Percentiles rank a stretch among this genome's conserved stretches.
Conservation (phyloP, 2,113 vertebrate species). For the Muntiacus reevesi region DNA sequence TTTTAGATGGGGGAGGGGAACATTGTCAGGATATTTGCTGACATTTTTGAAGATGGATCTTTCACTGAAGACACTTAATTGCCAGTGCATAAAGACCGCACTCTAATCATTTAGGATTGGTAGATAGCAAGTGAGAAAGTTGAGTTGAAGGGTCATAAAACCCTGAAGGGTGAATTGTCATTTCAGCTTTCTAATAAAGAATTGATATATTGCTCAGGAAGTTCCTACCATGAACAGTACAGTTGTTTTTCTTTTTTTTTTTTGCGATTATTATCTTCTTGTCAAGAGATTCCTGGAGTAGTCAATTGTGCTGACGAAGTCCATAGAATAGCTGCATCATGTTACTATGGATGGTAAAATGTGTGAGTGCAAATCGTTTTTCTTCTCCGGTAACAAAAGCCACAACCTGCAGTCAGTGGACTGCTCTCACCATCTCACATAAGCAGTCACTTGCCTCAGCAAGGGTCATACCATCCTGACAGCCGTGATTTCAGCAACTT, state of each 20-base stretch:
- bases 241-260: neutral
- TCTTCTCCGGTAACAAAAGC: neutral
- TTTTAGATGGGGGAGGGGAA: neutral
- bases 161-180: neutral
- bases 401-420: neutral
- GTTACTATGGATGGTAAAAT: neutral
- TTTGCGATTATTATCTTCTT: neutral
- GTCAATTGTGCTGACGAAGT: neutral
- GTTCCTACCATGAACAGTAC: neutral
- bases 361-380: neutral
- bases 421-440: neutral
- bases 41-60: neutral
- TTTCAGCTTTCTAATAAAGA: neutral
- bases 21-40: neutral
- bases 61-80: neutral
- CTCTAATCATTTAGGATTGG: neutral
- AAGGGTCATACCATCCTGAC: rapidly evolving
- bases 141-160: neutral
- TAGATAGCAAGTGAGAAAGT: neutral
- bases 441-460: neutral
- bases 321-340: neutral
- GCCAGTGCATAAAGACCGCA: neutral
- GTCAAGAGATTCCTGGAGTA: neutral
- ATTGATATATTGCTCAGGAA: neutral
- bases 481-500: neutral